These are phyloP conservation scores for Danio rerio DNA, from an alignment of 2,113 vertebrate genomes.

Conservation along the genomic window GRCz12tu NC_133177.1:35800001-35800500, in stretches of 20 bases:
- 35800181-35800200: conserved; percentile 34
- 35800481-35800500: background rate
- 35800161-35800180: conserved; percentile 68
- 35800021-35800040: conserved; percentile 39
- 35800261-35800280: conserved; percentile 47
- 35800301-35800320: background rate
- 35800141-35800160: conserved; percentile 57
- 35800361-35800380: conserved; percentile 53
- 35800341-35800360: conserved; percentile 51
- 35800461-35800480: background rate
- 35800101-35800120: conserved; percentile 53
- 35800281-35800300: conserved; percentile 15
- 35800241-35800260: conserved; percentile 51
- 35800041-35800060: background rate
- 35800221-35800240: conserved; percentile 53
- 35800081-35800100: conserved; percentile 55
- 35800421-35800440: conserved; percentile 62
- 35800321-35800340: conserved; percentile 44
- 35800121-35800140: conserved; percentile 62
- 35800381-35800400: conserved; percentile 40
- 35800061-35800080: conserved; percentile 32
- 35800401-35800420: conserved; percentile 52
- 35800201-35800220: conserved; percentile 52
- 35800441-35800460: background rate
- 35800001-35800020: conserved; percentile 35